Evolutionary conservation across 2,113 vertebrate species (phyloP), one percentile per base, ranked within the genome.

Genomic region (Caranx ignobilis): DNA sequence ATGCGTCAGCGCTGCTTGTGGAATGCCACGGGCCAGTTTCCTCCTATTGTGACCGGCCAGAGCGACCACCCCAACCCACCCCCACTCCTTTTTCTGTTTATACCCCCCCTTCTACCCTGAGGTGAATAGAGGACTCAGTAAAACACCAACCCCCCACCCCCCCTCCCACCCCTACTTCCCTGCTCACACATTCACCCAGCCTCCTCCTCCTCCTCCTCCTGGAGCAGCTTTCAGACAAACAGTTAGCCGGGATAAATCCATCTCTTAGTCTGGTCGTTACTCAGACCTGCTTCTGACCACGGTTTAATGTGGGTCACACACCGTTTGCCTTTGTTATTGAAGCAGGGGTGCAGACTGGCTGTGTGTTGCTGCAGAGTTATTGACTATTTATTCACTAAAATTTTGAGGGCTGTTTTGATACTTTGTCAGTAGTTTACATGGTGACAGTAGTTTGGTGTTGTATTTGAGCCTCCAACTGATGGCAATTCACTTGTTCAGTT

Each of bases 11-110:
- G 54, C 76, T 63, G 77, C 91, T 81, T 85, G 80, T 91, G 94
- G 94, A 95, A 94, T 95, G 93, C 75, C 79, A 78, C 77, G 66
- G 76, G 81, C 63, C 47, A 15, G 91, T 87, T 93, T 93, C 93
- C 91, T 92, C 77, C 91, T 79, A 94, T 94, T 95, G 93, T 95
- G 76, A 62, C 75, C 43, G 7, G 47, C 79, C 45, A 78, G 34
- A 63, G 71, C 35, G 43, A 76, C 79, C 55, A 2, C 1, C 66
- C 50, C 64, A 26, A 26, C 65, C 6, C 48, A 9, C 56, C 21
- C 6, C n/a, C 52, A n/a, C 6, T 18, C 39, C 47, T 57, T 41
- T 41, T 75, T 62, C 73, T 66, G 21, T 52, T 57, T 18, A 47
- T 79, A 59, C 68, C 75, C 71, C 63, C 43, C 80, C 31, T 7